phyloP scores from a whole-genome alignment of 2,113 vertebrate species.

The Ageneiosus marmoratus region DNA sequence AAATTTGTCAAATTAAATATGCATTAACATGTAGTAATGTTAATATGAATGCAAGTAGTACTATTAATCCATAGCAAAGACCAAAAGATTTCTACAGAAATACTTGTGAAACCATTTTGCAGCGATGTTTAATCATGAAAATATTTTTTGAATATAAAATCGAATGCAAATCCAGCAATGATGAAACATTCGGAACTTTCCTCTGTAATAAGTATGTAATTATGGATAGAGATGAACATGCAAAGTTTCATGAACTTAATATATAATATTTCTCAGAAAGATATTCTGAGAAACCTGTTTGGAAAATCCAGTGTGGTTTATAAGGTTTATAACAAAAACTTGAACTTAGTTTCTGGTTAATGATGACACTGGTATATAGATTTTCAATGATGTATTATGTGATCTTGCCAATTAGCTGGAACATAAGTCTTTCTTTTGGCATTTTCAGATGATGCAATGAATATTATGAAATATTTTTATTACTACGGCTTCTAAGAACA shows the following conservation, averaged over 20 bases:
- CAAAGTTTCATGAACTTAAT: background rate
- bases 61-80: background rate
- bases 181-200: background rate
- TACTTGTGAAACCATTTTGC: background rate
- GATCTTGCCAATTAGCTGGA: too few relatives aligned
- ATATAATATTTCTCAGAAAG: too few relatives aligned
- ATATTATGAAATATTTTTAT: too few relatives aligned
- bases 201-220: background rate
- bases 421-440: too few relatives aligned
- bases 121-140: background rate
- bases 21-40: background rate
- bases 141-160: background rate
- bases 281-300: background rate
- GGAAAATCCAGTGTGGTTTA: background rate
- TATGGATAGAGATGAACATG: background rate
- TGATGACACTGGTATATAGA: background rate
- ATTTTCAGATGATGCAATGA: too few relatives aligned
- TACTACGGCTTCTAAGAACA: too few relatives aligned
- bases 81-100: background rate
- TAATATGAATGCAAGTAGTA: background rate
- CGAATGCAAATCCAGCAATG: background rate
- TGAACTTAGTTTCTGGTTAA: too few relatives aligned
- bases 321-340: background rate
- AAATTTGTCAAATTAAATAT: background rate
- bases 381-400: background rate